Base-by-base conservation (phyloP, 2,888 invertebrate species). In the Coenonympha arcania region DNA sequence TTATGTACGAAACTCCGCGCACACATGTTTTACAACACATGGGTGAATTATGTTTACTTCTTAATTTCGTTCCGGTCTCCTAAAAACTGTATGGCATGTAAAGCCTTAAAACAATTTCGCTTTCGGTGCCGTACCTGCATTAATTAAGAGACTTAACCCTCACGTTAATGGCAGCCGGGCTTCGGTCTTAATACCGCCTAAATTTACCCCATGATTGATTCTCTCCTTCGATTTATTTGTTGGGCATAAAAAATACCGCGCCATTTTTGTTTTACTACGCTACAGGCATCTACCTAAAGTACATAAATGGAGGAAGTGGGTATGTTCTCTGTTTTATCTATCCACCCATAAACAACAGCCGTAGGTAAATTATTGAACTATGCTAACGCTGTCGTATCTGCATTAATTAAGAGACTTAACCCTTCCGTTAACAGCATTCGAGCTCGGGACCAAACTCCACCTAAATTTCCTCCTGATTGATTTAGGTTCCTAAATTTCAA, bases 381-480 rank as follows among this genome's bases (percentile, higher is more conserved):
- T 11, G 33, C 52, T 24, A 30, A 45, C 48, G 43, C 55, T 52
- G 60, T 58, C 63, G 59, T 70, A 69, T 66, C 71, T 74, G 73
- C 71, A 71, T 73, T 73, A 72, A 74, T 76, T 73, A 71, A 69
- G 66, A 69, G 73, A 68, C 66, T 75, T 70, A 73, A 69, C 71
- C 69, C 63, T 69, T 60, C 66, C 68, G 68, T 69, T 73, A 71
- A 66, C 68, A 65, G 66, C 62, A 62, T 57, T 50, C 42, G 56
- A 50, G 54, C 56, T 61, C 48, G 62, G 62, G 63, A 64, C 59
- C 57, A 56, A 58, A 57, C 50, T 57, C 60, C 60, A 26, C 45
- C 46, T 51, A 37, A 42, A 40, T 45, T 62, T 59, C 62, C 58
- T 55, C 63, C 66, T 72, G 73, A 73, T 73, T 73, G 73, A 73